Percentiles rank a stretch among this genome's conserved stretches.
Evolutionary conservation across 2,888 invertebrate genomes (phyloP).

Genomic region (Aspidiotus rigidus): DNA sequence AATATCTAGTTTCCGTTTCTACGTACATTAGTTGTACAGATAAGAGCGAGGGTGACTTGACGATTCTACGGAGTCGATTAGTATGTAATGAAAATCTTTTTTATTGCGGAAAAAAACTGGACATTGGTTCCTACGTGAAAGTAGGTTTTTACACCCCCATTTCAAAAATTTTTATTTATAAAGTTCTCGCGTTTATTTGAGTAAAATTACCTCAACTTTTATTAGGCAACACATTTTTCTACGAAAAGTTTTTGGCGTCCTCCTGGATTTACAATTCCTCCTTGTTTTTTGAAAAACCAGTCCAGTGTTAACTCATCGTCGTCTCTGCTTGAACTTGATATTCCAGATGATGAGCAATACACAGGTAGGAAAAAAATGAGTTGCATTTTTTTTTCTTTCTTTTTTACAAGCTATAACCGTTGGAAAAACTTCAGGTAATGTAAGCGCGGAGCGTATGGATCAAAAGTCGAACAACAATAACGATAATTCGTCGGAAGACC

Average conservation of each 20-base stretch:
- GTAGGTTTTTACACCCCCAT: slow-evolving; percentile 32
- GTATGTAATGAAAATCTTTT: slow-evolving; percentile 81
- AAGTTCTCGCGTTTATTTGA: neutral
- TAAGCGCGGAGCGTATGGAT: slow-evolving; percentile 20
- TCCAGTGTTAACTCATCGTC: slow-evolving; percentile 5
- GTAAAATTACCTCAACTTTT: neutral
- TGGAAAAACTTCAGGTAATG: neutral
- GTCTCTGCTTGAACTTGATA: slow-evolving; percentile 20
- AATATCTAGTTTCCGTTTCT: slow-evolving; percentile 64
- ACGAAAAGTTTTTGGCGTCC: slow-evolving; percentile 34
- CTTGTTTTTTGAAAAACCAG: slow-evolving; percentile 30
- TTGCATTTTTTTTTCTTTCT: neutral
- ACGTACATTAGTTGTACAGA: slow-evolving; percentile 59
- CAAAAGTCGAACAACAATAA: slow-evolving; percentile 18
- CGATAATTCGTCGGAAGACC: slow-evolving; percentile 12
- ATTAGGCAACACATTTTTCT: slow-evolving; percentile 31
- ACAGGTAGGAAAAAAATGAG: slow-evolving; percentile 21
- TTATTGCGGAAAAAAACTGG: slow-evolving; percentile 52
- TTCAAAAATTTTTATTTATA: neutral
- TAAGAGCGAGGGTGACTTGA: slow-evolving; percentile 69
- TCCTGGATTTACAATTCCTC: slow-evolving; percentile 34
- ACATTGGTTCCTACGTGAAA: slow-evolving; percentile 35
- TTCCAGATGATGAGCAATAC: slow-evolving; percentile 28
- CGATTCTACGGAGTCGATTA: slow-evolving; percentile 58
- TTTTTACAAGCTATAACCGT: slow-evolving; percentile 3